Evolutionary conservation across 2,113 vertebrate species (phyloP).

Genomic region (Stictonetta naevosa): DNA sequence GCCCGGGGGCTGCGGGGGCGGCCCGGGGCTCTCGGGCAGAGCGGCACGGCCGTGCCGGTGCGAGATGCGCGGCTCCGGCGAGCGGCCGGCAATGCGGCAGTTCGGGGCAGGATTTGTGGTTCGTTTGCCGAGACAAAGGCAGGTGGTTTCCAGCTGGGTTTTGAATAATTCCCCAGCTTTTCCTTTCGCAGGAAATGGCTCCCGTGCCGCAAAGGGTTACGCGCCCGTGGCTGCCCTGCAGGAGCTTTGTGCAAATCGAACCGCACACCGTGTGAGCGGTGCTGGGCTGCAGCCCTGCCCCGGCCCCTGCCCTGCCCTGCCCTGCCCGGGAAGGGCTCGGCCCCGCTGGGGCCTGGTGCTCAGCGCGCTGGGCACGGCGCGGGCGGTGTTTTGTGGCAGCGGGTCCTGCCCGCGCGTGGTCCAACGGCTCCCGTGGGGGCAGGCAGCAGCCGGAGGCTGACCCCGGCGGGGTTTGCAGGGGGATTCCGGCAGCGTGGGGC

Average conservation of each 20-base stretch:
- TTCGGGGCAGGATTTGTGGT: fast-evolving
- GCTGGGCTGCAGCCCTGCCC: not conserved
- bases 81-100: too few species aligned
- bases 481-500: too few species aligned
- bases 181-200: not conserved
- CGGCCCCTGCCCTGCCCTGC: not conserved
- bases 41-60: too few species aligned
- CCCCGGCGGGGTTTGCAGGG: too few species aligned
- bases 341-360: not conserved
- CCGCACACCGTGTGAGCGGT: too few species aligned
- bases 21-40: too few species aligned
- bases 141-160: not conserved
- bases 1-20: too few species aligned
- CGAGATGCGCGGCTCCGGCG: not conserved
- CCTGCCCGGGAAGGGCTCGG: not conserved
- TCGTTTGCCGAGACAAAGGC: fast-evolving
- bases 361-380: too few species aligned
- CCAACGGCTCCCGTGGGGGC: too few species aligned
- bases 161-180: not conserved
- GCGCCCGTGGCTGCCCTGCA: not conserved
- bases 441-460: too few species aligned
- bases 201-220: not conserved
- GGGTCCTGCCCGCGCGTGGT: too few species aligned
- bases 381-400: too few species aligned
- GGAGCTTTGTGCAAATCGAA: not conserved